Evolutionary conservation across 2,888 invertebrate species (phyloP).

Genomic region (Acrobasis repandana): DNA sequence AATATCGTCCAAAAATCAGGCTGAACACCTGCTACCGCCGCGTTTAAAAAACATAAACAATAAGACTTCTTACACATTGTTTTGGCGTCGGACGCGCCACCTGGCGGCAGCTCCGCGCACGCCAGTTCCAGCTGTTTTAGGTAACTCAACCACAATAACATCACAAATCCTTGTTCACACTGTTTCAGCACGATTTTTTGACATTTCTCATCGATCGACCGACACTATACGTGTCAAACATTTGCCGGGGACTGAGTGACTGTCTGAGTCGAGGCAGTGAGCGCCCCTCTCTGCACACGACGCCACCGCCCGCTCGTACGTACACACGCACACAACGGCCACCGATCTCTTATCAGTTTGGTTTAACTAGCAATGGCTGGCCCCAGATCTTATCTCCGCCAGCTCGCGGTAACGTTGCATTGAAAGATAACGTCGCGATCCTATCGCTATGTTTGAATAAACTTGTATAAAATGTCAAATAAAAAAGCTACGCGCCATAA

Average conservation of each 20-base stretch:
- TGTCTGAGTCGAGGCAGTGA: constrained; percentile 57
- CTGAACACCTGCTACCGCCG: constrained; percentile 3
- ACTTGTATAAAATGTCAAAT: constrained; percentile 83
- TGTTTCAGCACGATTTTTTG: constrained; percentile 37
- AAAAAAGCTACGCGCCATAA: constrained; percentile 77
- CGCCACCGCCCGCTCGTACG: constrained; percentile 35
- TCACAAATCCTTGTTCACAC: constrained; percentile 55
- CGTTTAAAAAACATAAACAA: constrained; percentile 40
- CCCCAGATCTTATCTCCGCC: constrained; percentile 77
- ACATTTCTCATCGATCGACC: constrained; percentile 37
- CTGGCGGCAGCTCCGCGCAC: constrained; percentile 64
- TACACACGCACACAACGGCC: constrained; percentile 56
- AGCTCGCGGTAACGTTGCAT: constrained; percentile 83
- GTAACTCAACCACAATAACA: constrained; percentile 79
- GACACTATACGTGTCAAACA: constrained; percentile 62
- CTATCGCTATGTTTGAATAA: constrained; percentile 81
- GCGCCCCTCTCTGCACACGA: constrained; percentile 64
- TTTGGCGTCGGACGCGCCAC: constrained; percentile 71
- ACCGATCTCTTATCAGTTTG: constrained; percentile 77
- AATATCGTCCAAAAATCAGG: background rate
- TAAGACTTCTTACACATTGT: constrained; percentile 71
- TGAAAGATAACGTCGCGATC: constrained; percentile 82
- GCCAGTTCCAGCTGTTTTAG: constrained; percentile 76
- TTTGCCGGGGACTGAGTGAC: constrained; percentile 80
- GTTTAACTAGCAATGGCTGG: constrained; percentile 82